phyloP scores from a whole-genome alignment of 2,797 vertebrate genomes.

The Phrynocephalus guinanensis region DNA sequence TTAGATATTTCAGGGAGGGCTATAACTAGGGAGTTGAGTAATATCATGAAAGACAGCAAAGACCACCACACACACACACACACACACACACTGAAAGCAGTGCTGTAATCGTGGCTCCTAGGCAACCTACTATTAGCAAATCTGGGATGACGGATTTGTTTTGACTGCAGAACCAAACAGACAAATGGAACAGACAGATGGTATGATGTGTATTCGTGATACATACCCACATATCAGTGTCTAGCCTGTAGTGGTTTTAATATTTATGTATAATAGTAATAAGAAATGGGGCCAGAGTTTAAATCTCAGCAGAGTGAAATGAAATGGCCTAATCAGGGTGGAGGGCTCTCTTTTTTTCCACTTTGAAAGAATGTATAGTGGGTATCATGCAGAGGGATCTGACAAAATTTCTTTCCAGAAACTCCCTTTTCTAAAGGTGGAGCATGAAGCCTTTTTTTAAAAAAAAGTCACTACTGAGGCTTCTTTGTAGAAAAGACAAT shows the following conservation, averaged over 20 bases:
- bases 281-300: constrained; percentile 36
- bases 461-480: constrained; percentile 3
- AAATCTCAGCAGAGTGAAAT: constrained; percentile 19
- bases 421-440: not conserved
- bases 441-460: not conserved
- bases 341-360: not conserved
- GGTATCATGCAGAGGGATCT: not conserved
- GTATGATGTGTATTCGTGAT: constrained; percentile 38
- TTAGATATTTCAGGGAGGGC: constrained; percentile 21
- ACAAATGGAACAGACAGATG: constrained; percentile 34
- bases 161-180: constrained; percentile 45
- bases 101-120: constrained; percentile 55
- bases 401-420: not conserved
- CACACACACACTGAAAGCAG: not conserved
- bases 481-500: not conserved
- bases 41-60: constrained; percentile 36
- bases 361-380: not conserved
- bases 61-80: too few relatives aligned
- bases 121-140: constrained; percentile 46
- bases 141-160: constrained; percentile 56
- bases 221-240: constrained; percentile 41
- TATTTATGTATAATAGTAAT: not conserved
- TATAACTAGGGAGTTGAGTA: constrained; percentile 24
- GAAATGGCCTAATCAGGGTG: constrained; percentile 29
- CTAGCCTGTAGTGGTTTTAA: constrained; percentile 20